Evolutionary conservation across 1,140 invertebrate genomes (phyloP).

Genomic region (Cydia pomonella): DNA sequence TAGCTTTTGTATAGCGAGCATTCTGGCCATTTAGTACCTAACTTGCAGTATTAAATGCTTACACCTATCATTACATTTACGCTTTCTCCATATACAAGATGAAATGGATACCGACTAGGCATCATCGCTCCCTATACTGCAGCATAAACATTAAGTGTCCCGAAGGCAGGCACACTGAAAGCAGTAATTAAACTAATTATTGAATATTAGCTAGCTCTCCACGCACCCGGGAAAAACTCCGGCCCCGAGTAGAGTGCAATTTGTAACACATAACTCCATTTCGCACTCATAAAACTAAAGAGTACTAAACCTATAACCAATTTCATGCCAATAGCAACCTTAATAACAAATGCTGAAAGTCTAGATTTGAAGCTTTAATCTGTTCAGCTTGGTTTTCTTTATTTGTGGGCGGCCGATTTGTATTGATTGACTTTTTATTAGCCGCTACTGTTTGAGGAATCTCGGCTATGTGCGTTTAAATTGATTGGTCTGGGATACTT

Average conservation of each 20-base stretch:
- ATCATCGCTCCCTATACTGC: constrained; percentile 7
- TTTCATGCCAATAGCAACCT: neutral
- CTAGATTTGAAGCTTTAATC: neutral
- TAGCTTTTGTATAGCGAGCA: neutral
- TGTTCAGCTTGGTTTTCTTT: neutral
- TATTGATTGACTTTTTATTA: constrained; percentile 53
- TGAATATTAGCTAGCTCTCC: constrained; percentile 67
- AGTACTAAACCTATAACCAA: neutral
- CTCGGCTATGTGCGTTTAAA: constrained; percentile 26
- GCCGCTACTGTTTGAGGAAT: constrained; percentile 29
- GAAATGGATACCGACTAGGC: constrained; percentile 13
- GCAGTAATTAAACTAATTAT: constrained; percentile 76
- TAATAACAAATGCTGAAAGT: neutral
- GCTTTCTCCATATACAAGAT: neutral
- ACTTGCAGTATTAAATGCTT: neutral
- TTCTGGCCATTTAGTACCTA: neutral
- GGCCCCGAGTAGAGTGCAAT: constrained; percentile 54
- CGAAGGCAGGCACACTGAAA: constrained; percentile 61
- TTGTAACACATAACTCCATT: constrained; percentile 57
- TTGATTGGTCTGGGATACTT: constrained; percentile 1
- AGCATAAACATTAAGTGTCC: constrained; percentile 41
- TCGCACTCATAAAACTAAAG: neutral
- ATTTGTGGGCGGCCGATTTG: constrained; percentile 36
- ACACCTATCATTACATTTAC: neutral
- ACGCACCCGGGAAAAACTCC: constrained; percentile 60